Percentiles rank a stretch among this genome's conserved stretches.
These are phyloP conservation scores for Carapus acus DNA, from an alignment of 2,797 vertebrate genomes.

Conservation along the genomic window DNA sequence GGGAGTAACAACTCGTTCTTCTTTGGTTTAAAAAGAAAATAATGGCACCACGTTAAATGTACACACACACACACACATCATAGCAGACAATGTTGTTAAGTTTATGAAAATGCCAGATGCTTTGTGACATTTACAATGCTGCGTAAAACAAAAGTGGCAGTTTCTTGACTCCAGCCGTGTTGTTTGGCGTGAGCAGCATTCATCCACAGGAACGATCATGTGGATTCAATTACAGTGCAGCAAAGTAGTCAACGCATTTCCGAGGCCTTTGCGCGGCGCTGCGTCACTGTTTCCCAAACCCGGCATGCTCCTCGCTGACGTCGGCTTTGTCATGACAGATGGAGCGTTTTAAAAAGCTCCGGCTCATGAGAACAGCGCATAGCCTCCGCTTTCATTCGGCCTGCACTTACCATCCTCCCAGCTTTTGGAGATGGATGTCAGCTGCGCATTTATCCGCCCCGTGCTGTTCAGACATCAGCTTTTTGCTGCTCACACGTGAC, in stretches of 20 bases:
- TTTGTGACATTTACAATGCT: slow-evolving; percentile 4
- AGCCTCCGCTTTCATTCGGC: too few relatives aligned
- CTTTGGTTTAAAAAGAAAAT: too few relatives aligned
- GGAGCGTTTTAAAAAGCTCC: neutral
- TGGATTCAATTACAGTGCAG: slow-evolving; percentile 63
- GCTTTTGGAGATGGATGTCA: too few relatives aligned
- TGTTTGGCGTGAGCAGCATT: slow-evolving; percentile 28
- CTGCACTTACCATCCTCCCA: too few relatives aligned
- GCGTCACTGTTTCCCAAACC: slow-evolving; percentile 21
- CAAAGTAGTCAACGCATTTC: slow-evolving; percentile 49
- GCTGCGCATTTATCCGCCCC: too few relatives aligned
- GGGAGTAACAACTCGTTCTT: too few relatives aligned
- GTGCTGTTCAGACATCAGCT: too few relatives aligned
- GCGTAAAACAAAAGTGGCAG: neutral
- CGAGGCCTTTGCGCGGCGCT: slow-evolving; percentile 32
- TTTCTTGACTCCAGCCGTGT: slow-evolving; percentile 15
- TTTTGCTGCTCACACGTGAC: too few relatives aligned
- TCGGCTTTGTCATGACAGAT: slow-evolving; percentile 7
- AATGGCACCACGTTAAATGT: slow-evolving; percentile 13
- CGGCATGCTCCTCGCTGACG: slow-evolving; percentile 24
- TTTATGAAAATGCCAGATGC: neutral
- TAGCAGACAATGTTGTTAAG: slow-evolving; percentile 1
- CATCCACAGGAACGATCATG: slow-evolving; percentile 56
- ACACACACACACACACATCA: neutral
- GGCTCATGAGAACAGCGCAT: slow-evolving; percentile 6